Conservation (phyloP, 2,797 vertebrate genomes). For the Malacoraja senta region DNA sequence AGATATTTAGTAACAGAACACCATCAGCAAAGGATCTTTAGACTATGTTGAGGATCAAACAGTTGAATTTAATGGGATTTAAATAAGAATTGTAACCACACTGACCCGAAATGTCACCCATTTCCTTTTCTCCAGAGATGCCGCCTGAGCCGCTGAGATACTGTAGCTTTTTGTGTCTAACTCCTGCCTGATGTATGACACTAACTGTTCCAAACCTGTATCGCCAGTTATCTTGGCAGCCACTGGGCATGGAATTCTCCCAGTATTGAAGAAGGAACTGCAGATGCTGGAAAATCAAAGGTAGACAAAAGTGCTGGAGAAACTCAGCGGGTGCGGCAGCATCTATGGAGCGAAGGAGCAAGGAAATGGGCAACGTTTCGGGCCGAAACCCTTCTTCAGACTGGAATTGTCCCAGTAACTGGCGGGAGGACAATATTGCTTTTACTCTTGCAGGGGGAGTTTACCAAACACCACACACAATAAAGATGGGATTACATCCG, state of each 20-base stretch:
- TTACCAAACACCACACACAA: neutral
- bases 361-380: too few species aligned
- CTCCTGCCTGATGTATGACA: neutral
- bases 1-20: neutral
- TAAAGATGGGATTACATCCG: neutral
- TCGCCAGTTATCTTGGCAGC: neutral
- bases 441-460: neutral
- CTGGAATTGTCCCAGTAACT: too few species aligned
- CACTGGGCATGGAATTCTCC: neutral
- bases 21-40: neutral
- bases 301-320: too few species aligned
- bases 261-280: neutral
- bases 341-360: too few species aligned
- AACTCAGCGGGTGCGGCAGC: too few species aligned
- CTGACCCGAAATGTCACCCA: too few species aligned
- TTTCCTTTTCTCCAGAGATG: too few species aligned
- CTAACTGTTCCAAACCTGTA: neutral
- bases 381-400: too few species aligned
- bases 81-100: too few species aligned
- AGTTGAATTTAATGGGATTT: neutral
- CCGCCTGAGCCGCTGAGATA: too few species aligned
- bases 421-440: neutral
- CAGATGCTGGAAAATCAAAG: too few species aligned
- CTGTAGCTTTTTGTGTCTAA: too few species aligned
- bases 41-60: neutral